A percentile compares a stretch with the other conserved stretches of the same genome.
These are phyloP conservation scores for Leucophenga montana DNA, from an alignment of 2,888 invertebrate species.

Conservation along the genomic window DNA sequence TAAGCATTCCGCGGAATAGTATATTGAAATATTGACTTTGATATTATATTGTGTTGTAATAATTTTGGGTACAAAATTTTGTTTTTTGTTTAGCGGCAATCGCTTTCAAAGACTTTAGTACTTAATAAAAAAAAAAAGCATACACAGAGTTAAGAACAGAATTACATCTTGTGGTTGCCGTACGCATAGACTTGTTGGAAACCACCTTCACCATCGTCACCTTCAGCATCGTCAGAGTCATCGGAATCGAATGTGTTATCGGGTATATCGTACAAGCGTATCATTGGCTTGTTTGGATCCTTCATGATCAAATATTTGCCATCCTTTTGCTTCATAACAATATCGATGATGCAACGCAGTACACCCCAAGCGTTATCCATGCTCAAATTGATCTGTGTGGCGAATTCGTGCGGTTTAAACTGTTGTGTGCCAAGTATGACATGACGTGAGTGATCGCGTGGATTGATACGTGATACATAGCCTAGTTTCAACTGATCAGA, in stretches of 20 bases:
- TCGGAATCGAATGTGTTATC: slow-evolving; percentile 99
- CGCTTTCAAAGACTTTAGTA: slow-evolving; percentile 24
- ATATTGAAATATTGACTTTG: slow-evolving; percentile 37
- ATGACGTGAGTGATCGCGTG: slow-evolving; percentile 95
- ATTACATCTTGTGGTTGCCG: slow-evolving; percentile 58
- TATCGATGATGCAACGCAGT: slow-evolving; percentile 95
- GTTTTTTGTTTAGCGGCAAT: not conserved
- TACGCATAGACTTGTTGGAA: slow-evolving; percentile 66
- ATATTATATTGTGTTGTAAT: not conserved
- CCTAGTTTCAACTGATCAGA: slow-evolving; percentile 99
- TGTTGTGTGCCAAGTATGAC: slow-evolving; percentile 97
- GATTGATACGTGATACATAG: slow-evolving; percentile 96
- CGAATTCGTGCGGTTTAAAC: slow-evolving; percentile 98
- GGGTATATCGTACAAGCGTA: slow-evolving; percentile 97
- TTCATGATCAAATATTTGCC: slow-evolving; percentile 98
- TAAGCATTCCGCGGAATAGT: slow-evolving; percentile 41
- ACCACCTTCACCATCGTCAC: slow-evolving; percentile 67
- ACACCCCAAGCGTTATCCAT: slow-evolving; percentile 99
- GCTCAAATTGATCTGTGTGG: slow-evolving; percentile 97
- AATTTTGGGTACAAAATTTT: slow-evolving; percentile 1
- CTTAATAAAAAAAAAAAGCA: slow-evolving; percentile 20
- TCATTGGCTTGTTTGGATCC: slow-evolving; percentile 98
- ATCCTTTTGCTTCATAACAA: slow-evolving; percentile 96
- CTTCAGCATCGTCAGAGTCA: slow-evolving; percentile 62
- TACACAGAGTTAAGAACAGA: slow-evolving; percentile 7